Conservation (phyloP, 2,113 vertebrate genomes). For the Hemibagrus wyckioides region DNA sequence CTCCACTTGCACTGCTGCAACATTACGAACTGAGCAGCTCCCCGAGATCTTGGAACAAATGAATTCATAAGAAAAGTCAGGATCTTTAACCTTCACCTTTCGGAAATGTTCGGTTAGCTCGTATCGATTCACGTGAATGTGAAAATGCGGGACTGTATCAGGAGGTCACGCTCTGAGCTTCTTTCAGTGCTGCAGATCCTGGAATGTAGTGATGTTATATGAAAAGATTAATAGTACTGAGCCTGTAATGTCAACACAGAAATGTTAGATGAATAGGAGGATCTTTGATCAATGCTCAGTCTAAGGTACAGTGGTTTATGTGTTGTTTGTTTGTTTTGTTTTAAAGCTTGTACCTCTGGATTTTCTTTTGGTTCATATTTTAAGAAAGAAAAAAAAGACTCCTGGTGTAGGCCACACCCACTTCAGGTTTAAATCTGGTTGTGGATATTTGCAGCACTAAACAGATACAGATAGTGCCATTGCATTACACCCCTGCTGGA, state of each 20-base stretch:
- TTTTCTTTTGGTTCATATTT: background rate
- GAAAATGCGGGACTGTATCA: background rate
- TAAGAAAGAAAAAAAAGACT: background rate
- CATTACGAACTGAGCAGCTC: background rate
- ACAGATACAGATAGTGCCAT: conserved; percentile 3
- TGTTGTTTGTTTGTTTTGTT: too few relatives aligned
- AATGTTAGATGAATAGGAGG: background rate
- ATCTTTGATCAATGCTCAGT: background rate
- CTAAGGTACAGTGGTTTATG: background rate
- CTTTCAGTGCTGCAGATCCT: conserved; percentile 40
- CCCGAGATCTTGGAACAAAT: background rate
- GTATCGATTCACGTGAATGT: background rate
- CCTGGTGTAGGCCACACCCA: background rate
- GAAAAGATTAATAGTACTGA: background rate
- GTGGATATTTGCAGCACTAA: background rate
- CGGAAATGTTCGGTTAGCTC: background rate
- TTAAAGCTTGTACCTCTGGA: too few relatives aligned
- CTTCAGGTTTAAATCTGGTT: background rate
- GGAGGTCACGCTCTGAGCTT: conserved; percentile 6
- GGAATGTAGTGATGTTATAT: background rate
- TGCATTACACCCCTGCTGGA: background rate
- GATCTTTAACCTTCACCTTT: background rate
- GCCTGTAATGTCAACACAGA: background rate
- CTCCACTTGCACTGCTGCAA: background rate
- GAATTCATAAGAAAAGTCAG: background rate